Evolutionary conservation across 2,797 vertebrate genomes (phyloP).

Genomic region (Dendrocincla fuliginosa): DNA sequence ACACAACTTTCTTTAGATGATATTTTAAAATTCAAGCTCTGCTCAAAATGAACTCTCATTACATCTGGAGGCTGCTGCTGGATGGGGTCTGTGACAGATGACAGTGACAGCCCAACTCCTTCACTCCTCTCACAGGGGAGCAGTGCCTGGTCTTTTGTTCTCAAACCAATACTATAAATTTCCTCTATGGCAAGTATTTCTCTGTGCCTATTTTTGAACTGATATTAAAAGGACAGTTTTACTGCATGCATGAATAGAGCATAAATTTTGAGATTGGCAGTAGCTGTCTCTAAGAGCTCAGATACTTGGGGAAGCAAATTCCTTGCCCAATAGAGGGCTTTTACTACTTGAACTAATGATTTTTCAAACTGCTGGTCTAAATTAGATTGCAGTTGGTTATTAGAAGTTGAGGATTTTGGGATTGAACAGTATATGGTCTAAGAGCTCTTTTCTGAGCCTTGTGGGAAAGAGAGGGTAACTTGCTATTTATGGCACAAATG

Average conservation of each 20-base stretch:
- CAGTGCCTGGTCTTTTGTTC: background rate
- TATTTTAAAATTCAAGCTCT: background rate
- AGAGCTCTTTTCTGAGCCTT: background rate
- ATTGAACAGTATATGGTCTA: background rate
- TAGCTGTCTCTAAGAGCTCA: background rate
- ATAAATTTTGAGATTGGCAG: background rate
- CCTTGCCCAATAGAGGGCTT: background rate
- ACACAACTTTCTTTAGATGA: background rate
- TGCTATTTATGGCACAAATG: background rate
- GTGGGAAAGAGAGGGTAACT: background rate
- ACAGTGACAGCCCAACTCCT: background rate
- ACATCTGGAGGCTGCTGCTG: background rate
- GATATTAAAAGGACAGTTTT: background rate
- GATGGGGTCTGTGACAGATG: accelerated
- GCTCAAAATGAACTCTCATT: background rate
- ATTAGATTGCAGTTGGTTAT: background rate
- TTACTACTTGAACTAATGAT: background rate
- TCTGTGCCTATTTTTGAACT: background rate
- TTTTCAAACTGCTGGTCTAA: background rate
- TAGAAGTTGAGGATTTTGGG: background rate
- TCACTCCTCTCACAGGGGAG: background rate
- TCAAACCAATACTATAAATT: background rate
- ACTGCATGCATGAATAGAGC: background rate
- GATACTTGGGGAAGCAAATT: background rate
- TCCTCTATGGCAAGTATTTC: background rate